These are phyloP conservation scores for Heliangelus exortis DNA, from an alignment of 2,797 vertebrate genomes.

Conservation along the genomic window DNA sequence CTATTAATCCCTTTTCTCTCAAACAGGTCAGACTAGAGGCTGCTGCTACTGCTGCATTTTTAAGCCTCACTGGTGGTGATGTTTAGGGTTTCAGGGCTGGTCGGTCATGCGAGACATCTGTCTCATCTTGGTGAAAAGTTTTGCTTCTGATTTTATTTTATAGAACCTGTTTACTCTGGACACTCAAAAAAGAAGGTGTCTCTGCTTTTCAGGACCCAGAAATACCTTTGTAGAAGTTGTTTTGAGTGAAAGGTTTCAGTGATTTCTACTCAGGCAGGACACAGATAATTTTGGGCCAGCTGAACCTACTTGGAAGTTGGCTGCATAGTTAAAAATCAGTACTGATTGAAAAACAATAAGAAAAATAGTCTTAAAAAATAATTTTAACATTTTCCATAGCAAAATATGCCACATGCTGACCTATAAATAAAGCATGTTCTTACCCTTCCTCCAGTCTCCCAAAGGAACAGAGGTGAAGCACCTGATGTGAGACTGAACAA, in stretches of 20 bases:
- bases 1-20: slow-evolving; percentile 43
- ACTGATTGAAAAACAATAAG: not conserved
- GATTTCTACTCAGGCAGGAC: not conserved
- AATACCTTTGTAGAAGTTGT: not conserved
- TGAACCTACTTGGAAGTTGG: not conserved
- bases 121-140: not conserved
- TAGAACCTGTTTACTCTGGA: not conserved
- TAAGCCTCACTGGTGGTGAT: not conserved
- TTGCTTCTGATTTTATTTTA: slow-evolving; percentile 21
- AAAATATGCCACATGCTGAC: not conserved
- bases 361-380: not conserved
- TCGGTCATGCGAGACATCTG: not conserved
- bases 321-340: not conserved
- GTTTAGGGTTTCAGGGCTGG: not conserved
- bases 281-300: not conserved
- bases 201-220: not conserved
- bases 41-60: slow-evolving; percentile 16
- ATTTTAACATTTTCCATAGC: not conserved
- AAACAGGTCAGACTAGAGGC: not conserved
- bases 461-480: not conserved
- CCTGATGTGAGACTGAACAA: not conserved
- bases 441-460: not conserved
- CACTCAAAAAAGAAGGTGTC: not conserved
- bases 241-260: not conserved
- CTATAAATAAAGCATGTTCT: not conserved